Percentiles rank a stretch among this genome's conserved stretches.
These are phyloP conservation scores for Horisme vitalbata DNA, from an alignment of 2,888 invertebrate species.

Conservation along the genomic window DNA sequence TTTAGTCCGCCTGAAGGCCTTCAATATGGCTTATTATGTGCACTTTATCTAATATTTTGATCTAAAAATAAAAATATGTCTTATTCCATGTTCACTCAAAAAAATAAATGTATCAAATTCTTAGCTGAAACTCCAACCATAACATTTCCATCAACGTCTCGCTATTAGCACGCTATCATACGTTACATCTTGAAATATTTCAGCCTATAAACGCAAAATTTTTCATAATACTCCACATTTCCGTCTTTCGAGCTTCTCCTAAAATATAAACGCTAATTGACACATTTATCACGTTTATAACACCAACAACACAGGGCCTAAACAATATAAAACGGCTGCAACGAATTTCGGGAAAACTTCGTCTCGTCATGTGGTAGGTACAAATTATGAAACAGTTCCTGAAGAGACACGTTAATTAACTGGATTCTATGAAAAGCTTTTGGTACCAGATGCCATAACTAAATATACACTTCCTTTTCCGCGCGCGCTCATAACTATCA, in stretches of 20 bases:
- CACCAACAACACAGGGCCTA: slow-evolving; percentile 32
- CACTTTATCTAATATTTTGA: no score
- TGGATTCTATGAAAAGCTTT: slow-evolving; percentile 72
- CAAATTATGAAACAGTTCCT: slow-evolving; percentile 65
- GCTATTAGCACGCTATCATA: slow-evolving; percentile 25
- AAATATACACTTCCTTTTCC: slow-evolving; percentile 82
- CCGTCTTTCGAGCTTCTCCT: slow-evolving; percentile 37
- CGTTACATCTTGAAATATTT: slow-evolving; percentile 39
- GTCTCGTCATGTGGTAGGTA: slow-evolving; percentile 53
- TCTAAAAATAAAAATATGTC: no score
- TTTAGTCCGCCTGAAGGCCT: no score
- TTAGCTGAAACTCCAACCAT: slow-evolving; percentile 6
- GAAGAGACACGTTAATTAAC: slow-evolving; percentile 75
- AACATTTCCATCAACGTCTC: slow-evolving; percentile 30
- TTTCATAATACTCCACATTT: slow-evolving; percentile 44
- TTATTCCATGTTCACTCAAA: not conserved
- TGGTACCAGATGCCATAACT: slow-evolving; percentile 73
- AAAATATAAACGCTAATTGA: slow-evolving; percentile 46
- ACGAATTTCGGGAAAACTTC: slow-evolving; percentile 49
- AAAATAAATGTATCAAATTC: slow-evolving; percentile 12
- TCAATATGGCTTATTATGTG: no score
- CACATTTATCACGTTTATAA: slow-evolving; percentile 45
- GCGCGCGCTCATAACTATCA: slow-evolving; percentile 76
- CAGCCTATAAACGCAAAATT: slow-evolving; percentile 40
- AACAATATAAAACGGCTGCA: slow-evolving; percentile 40